Conservation (phyloP, 2,113 vertebrate genomes). For the Tachycineta bicolor region DNA sequence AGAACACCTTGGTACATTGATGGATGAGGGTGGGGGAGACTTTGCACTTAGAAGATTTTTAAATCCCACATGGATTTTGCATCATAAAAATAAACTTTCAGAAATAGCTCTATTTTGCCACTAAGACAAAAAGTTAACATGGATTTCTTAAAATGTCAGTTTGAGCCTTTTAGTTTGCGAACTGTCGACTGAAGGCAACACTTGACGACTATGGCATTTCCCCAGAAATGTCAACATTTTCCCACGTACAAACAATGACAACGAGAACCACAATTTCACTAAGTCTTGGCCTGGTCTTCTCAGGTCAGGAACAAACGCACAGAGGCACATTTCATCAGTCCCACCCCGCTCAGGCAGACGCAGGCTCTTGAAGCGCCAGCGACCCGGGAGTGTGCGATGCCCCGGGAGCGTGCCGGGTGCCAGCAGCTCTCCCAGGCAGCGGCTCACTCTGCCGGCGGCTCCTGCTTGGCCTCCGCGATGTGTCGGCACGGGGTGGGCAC, state of each 20-base stretch:
- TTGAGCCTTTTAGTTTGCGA: neutral
- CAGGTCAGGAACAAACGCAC: neutral
- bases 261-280: neutral
- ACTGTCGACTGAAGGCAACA: accelerated
- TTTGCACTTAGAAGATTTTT: neutral
- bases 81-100: neutral
- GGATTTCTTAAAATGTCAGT: neutral
- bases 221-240: neutral
- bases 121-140: neutral
- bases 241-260: accelerated
- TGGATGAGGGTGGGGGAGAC: too few species aligned
- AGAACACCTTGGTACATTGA: neutral
- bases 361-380: accelerated
- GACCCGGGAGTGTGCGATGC: accelerated
- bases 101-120: neutral
- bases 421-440: accelerated
- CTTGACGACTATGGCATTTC: neutral
- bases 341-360: neutral
- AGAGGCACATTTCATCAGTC: neutral
- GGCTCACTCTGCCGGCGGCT: neutral
- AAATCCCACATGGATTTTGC: neutral
- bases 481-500: neutral
- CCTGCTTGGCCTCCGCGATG: accelerated
- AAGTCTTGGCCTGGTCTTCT: neutral
- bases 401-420: accelerated